These are phyloP conservation scores for Nipponacmea schrenckii DNA, from an alignment of 2,888 invertebrate species.

Conservation along the genomic window DNA sequence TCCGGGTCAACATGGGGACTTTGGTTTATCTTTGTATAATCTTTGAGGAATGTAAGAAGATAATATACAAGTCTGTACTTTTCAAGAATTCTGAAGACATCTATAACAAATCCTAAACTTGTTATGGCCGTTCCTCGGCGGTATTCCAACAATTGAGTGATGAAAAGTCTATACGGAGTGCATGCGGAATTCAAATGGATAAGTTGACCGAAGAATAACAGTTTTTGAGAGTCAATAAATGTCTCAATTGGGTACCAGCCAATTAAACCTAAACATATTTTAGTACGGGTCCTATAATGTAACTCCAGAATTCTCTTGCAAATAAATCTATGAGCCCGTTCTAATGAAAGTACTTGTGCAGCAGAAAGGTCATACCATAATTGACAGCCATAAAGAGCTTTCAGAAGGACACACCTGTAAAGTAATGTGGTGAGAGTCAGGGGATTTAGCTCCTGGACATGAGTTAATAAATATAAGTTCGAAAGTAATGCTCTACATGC, in stretches of 20 bases:
- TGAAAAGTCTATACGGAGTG: no score
- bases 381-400: constrained; percentile 4
- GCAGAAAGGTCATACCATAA: background rate
- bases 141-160: no score
- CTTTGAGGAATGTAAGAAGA: no score
- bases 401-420: background rate
- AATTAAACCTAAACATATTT: background rate
- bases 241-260: background rate
- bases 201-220: background rate
- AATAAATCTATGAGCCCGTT: background rate
- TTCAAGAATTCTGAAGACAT: background rate
- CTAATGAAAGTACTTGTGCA: background rate
- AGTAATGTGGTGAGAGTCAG: no score
- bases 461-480: background rate
- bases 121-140: no score
- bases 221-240: background rate
- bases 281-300: background rate
- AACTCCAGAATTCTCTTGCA: background rate
- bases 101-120: background rate
- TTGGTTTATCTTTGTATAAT: no score
- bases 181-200: no score
- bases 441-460: no score
- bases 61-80: background rate
- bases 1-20: no score
- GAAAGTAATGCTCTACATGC: background rate